These are phyloP conservation scores for Sarcophaga peregrina DNA, from an alignment of 1,140 invertebrate genomes.

Conservation along the genomic window DNA sequence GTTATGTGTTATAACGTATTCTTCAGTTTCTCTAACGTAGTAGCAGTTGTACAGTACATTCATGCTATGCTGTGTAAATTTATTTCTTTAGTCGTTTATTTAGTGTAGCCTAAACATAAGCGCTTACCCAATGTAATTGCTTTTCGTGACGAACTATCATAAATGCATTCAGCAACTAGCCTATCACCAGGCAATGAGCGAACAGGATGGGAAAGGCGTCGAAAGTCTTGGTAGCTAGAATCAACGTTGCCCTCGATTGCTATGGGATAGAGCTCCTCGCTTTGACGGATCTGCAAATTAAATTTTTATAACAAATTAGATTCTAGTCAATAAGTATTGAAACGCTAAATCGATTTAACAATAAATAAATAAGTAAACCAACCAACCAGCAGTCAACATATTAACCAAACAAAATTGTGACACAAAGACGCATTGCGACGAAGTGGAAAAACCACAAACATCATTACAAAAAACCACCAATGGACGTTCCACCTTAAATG, in stretches of 20 bases:
- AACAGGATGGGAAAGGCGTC: conserved; percentile 69
- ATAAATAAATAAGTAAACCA: conserved; percentile 24
- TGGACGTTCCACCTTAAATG: too few relatives aligned
- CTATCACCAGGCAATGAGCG: conserved; percentile 73
- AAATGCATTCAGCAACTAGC: conserved; percentile 75
- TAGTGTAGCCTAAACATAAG: not conserved
- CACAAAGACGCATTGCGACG: not conserved
- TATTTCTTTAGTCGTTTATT: not conserved
- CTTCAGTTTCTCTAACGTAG: too few relatives aligned
- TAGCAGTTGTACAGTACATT: too few relatives aligned
- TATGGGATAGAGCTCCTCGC: conserved; percentile 71
- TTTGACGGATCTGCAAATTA: conserved; percentile 66
- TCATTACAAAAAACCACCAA: not conserved
- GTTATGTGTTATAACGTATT: too few relatives aligned
- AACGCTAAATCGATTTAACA: conserved; percentile 42
- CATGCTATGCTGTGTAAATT: too few relatives aligned
- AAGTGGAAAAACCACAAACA: not conserved
- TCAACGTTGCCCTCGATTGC: conserved; percentile 73
- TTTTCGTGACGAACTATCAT: conserved; percentile 72
- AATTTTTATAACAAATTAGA: conserved; percentile 33
- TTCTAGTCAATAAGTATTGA: conserved; percentile 33
- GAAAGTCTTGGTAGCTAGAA: conserved; percentile 73
- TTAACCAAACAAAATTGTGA: not conserved
- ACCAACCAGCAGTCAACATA: conserved; percentile 4
- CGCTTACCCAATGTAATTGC: conserved; percentile 72